Conservation (phyloP, 2,888 invertebrate genomes). For the Drosophila quinaria region DNA sequence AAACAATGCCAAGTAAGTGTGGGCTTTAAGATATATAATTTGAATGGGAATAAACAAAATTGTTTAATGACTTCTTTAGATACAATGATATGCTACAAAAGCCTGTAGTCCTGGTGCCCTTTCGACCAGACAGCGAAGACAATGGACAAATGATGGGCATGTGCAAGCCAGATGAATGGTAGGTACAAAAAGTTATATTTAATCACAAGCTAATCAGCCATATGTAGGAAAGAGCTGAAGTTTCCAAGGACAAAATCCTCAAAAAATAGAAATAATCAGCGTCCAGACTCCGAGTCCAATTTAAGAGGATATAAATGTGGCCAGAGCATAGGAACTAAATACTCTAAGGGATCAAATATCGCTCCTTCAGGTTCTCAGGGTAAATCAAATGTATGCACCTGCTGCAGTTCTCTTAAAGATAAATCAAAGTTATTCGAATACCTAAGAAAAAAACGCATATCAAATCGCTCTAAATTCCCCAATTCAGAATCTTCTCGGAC, state of each 20-base stretch:
- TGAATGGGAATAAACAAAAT: background rate
- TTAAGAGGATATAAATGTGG: background rate
- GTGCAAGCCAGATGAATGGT: conserved; percentile 48
- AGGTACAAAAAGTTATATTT: background rate
- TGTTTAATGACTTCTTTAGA: background rate
- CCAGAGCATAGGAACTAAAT: background rate
- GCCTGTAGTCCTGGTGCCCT: conserved; percentile 35
- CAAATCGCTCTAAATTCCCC: background rate
- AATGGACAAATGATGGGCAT: conserved; percentile 3
- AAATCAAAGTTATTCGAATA: background rate
- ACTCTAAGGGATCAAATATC: background rate
- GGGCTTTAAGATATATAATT: no score
- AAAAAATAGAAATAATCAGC: background rate
- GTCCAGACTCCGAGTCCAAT: background rate
- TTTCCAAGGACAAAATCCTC: background rate
- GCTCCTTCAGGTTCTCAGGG: background rate
- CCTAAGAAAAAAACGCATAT: background rate
- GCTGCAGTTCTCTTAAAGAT: background rate
- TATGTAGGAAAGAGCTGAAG: conserved; percentile 29
- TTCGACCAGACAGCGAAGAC: background rate
- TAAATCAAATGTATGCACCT: background rate
- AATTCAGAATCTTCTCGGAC: background rate
- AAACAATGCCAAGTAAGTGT: conserved; percentile 6
- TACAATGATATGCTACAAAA: background rate
- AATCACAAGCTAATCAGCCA: background rate